Base-by-base conservation (phyloP, 2,888 invertebrate species). In the Clunio marinus region DNA sequence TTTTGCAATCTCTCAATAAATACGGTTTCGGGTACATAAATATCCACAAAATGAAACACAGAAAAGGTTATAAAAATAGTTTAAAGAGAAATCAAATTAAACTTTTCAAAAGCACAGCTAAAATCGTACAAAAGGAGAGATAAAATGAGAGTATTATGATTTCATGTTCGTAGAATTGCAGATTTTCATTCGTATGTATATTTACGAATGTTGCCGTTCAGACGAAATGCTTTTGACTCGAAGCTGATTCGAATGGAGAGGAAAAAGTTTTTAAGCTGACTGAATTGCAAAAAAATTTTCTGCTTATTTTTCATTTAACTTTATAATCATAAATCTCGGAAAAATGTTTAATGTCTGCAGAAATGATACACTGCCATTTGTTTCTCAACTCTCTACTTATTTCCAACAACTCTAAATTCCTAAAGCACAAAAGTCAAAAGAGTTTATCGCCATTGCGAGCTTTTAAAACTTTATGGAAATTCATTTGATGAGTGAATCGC, bases 291-390 rank as follows among this genome's bases (percentile, higher is more conserved):
- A 57, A 57, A 22, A 46, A 28, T 46, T 66, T 66, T 66, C 32
- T 65, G 66, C 66, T 66, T 66, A 66, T 66, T 66, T 66, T 55
- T 66, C 66, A 66, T 66, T 66, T 66, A 66, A 66, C 66, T 66
- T 66, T 66, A 66, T 51, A 55, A 66, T 15, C 46, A 55, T 66
- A 66, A 66, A 66, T 66, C 66, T 66, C 66, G 57, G 25, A 8
- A 57, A 27, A 57, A 57, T 57, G 57, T 22, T 57, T 57, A 57
- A 27, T 57, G 57, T 57, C 57, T 24, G 57, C 57, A 25, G n/a
- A 27, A 57, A 57, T 57, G 57, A 57, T 57, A 57, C 57, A 57
- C 57, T 57, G 57, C 57, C 57, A n/a, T 27, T 57, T 57, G 57
- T 57, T n/a, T 57, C 57, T 17, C 51, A n/a, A n/a, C n/a, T 32